These are phyloP conservation scores for Epistrophella euchroma DNA, from an alignment of 2,888 invertebrate genomes.

Conservation along the genomic window DNA sequence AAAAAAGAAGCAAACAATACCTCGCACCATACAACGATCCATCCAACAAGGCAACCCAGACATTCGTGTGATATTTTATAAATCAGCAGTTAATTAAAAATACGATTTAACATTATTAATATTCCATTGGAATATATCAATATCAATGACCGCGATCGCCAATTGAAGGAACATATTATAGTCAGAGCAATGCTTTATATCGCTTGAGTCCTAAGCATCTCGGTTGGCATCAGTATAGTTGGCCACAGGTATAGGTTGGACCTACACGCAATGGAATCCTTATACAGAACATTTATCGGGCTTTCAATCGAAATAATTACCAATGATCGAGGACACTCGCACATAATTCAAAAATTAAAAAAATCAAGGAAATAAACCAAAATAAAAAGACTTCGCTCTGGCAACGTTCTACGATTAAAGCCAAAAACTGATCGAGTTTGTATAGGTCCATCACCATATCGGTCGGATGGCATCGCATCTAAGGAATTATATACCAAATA, in stretches of 20 bases:
- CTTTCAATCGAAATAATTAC: conserved; percentile 73
- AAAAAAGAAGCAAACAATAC: conserved; percentile 23
- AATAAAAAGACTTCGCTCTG: not conserved
- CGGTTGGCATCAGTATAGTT: not conserved
- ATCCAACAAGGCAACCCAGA: conserved; percentile 53
- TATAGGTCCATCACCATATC: conserved; percentile 75
- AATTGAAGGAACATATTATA: conserved; percentile 31
- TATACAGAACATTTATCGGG: conserved; percentile 68
- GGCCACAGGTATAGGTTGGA: not conserved
- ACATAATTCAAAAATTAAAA: conserved; percentile 11
- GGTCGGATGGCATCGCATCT: conserved; percentile 65
- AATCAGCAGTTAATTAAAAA: conserved; percentile 76
- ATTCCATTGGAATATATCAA: conserved; percentile 76
- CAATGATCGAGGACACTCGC: conserved; percentile 63
- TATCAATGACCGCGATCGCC: conserved; percentile 75
- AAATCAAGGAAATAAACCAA: conserved; percentile 28
- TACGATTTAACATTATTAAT: conserved; percentile 77
- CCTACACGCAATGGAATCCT: conserved; percentile 50
- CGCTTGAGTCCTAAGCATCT: conserved; percentile 3
- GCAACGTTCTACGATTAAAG: conserved; percentile 49
- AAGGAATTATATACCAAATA: conserved; percentile 42
- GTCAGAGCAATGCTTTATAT: not conserved
- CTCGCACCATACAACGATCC: conserved; percentile 30
- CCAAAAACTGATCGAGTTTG: conserved; percentile 76
- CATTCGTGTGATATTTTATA: conserved; percentile 71